Evolutionary conservation across 2,888 invertebrate species (phyloP).

Genomic region (Yponomeuta malinellus): DNA sequence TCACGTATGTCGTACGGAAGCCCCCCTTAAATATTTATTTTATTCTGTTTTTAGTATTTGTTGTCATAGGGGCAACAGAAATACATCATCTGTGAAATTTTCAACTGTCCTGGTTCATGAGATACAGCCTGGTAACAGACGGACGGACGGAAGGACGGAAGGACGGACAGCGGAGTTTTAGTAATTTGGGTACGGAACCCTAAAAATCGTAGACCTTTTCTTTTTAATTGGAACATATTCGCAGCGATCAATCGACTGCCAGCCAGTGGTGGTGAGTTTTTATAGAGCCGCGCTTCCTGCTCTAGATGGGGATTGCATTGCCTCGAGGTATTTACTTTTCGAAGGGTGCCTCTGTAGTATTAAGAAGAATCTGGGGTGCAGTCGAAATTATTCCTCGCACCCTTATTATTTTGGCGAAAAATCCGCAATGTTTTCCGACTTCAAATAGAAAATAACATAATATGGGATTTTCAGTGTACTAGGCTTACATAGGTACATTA

Average conservation of each 20-base stretch:
- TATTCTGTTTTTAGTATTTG: no score
- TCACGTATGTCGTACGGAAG: no score
- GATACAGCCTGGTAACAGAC: no score
- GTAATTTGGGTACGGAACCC: no score
- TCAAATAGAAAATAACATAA: not conserved
- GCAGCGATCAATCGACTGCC: conserved; percentile 43
- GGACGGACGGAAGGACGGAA: no score
- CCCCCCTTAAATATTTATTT: no score
- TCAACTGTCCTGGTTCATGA: no score
- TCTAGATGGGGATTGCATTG: conserved; percentile 37
- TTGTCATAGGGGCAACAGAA: no score
- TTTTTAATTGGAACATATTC: conserved; percentile 73
- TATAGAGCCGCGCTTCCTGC: conserved; percentile 17
- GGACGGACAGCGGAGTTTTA: no score
- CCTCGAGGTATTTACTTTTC: conserved; percentile 64
- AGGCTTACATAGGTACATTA: not conserved
- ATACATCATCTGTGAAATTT: no score
- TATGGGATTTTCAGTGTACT: not conserved
- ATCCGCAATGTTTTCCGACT: conserved; percentile 2
- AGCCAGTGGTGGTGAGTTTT: conserved; percentile 37
- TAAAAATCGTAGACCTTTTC: not conserved
- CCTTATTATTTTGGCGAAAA: conserved; percentile 33
- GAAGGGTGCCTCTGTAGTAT: conserved; percentile 49
- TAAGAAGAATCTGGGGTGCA: not conserved
- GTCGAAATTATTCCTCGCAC: conserved; percentile 24